Conservation (phyloP, 1,140 invertebrate species). For the Heliothis virescens region DNA sequence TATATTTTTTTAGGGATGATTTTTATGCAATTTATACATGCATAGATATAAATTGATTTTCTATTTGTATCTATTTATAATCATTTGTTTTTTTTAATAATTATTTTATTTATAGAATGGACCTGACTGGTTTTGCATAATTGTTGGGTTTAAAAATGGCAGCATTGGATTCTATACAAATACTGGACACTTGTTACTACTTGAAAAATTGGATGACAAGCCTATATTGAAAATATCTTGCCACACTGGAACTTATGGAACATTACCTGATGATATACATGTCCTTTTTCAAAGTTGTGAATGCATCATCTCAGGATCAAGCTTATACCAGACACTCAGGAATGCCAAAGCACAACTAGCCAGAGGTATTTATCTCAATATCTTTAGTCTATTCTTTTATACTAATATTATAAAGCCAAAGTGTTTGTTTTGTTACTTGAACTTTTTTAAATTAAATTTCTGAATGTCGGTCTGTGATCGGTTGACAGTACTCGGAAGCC, state of each 20-base stretch:
- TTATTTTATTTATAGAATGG: slow-evolving; percentile 85
- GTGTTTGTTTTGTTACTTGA: too few species aligned
- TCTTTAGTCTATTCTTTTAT: background rate
- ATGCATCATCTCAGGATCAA: slow-evolving; percentile 94
- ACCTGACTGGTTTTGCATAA: slow-evolving; percentile 97
- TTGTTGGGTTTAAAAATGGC: slow-evolving; percentile 94
- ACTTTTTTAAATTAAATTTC: too few species aligned
- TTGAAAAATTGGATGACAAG: slow-evolving; percentile 94
- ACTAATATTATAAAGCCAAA: background rate
- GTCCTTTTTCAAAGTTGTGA: slow-evolving; percentile 92
- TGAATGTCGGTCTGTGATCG: too few species aligned
- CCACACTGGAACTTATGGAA: slow-evolving; percentile 89
- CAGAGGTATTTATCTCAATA: slow-evolving; percentile 88
- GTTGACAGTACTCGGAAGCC: too few species aligned
- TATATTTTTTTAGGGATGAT: too few species aligned
- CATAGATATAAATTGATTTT: too few species aligned
- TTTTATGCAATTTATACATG: too few species aligned
- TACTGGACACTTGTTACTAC: slow-evolving; percentile 92
- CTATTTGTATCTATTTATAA: too few species aligned
- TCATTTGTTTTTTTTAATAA: slow-evolving; percentile 3
- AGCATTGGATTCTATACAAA: slow-evolving; percentile 96
- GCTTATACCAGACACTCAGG: slow-evolving; percentile 93
- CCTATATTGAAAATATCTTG: slow-evolving; percentile 93
- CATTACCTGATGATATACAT: slow-evolving; percentile 93
- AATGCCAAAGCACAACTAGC: slow-evolving; percentile 93